Evolutionary conservation across 1,140 invertebrate genomes (phyloP), one percentile per base, ranked within the genome.

Genomic region (Lamellibrachia luymesi): DNA sequence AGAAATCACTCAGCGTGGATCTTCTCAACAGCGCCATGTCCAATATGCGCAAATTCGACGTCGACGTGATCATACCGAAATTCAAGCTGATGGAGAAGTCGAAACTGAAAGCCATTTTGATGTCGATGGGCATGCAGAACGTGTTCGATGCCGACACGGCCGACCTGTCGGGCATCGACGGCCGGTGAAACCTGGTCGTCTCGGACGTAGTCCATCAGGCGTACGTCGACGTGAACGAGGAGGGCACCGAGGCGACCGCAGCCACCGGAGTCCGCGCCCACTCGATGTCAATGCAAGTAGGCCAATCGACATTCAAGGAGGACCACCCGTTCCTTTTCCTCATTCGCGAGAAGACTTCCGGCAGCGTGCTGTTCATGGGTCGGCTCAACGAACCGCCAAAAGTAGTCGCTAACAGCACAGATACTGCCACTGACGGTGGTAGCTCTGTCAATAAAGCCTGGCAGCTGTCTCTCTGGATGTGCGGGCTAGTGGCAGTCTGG

Each of bases 141-240:
- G 50, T 94, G 4, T 95, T 95, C 93, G 90, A 94, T 17, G 8
- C 13, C 2, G 93, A 92, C 2, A 22, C 64, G 64, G 95, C 94
- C 4, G 94, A 95, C 92, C 94, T 95, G 50, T 94, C 94, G 4
- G 95, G 94, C 1, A 95, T 96, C 49, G 94, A 94, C 56, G 93
- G 90, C 22, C 90, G 49, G 1, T 94, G 93, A 22, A 92, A 94
- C 13, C 92, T 96, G 7, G 94, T 90, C 51, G 94, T 96, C 8
- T 95, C 94, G 22, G 93, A 95, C 51, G 95, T 97, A 10, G 93
- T 97, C n/a, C 97, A 97, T 93, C 96, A 97, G 94, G 96, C 97
- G 13, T 96, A 97, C 52, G 95, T 97, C 25, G 97, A 97, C 92
- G 96, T 98, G 10, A 95, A 96, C 92, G 96, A 97, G 93, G 94